phyloP scores from a whole-genome alignment of 1,140 invertebrate species.

The Grapholita molesta region DNA sequence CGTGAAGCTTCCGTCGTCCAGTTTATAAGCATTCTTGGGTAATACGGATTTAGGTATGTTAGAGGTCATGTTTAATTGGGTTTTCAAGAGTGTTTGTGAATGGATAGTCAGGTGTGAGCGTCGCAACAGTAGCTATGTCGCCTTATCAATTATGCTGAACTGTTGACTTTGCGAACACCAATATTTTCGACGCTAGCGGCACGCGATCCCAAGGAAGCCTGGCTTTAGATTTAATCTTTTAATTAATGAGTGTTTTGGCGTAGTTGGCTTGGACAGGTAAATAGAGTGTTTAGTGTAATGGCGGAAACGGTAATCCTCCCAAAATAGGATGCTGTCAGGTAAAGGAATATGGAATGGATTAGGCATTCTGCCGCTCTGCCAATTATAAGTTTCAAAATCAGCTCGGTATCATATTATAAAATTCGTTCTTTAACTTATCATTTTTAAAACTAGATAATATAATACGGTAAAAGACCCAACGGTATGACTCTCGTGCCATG shows the following conservation, averaged over 20 bases:
- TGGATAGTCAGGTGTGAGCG: not conserved
- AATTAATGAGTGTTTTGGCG: conserved; percentile 28
- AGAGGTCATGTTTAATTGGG: not conserved
- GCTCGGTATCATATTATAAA: too few relatives aligned
- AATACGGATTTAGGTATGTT: not conserved
- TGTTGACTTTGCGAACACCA: conserved; percentile 50
- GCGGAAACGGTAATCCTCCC: not conserved
- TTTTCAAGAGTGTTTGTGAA: not conserved
- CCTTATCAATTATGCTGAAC: conserved; percentile 55
- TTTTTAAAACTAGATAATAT: too few relatives aligned
- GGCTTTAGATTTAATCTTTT: conserved; percentile 32
- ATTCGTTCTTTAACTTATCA: too few relatives aligned
- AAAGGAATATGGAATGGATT: too few relatives aligned
- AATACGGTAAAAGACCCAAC: too few relatives aligned
- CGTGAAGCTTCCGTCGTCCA: not conserved
- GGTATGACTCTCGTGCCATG: too few relatives aligned
- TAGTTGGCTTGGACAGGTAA: conserved; percentile 20
- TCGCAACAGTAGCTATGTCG: conserved; percentile 43
- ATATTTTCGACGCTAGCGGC: conserved; percentile 42
- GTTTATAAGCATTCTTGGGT: conserved; percentile 14
- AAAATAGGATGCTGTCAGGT: not conserved
- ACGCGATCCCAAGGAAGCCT: conserved; percentile 23
- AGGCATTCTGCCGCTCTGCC: too few relatives aligned
- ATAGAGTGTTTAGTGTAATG: conserved; percentile 22
- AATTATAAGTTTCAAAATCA: too few relatives aligned